These are phyloP conservation scores for Lasioglossum morio DNA, from an alignment of 2,888 invertebrate species.

Conservation along the genomic window DNA sequence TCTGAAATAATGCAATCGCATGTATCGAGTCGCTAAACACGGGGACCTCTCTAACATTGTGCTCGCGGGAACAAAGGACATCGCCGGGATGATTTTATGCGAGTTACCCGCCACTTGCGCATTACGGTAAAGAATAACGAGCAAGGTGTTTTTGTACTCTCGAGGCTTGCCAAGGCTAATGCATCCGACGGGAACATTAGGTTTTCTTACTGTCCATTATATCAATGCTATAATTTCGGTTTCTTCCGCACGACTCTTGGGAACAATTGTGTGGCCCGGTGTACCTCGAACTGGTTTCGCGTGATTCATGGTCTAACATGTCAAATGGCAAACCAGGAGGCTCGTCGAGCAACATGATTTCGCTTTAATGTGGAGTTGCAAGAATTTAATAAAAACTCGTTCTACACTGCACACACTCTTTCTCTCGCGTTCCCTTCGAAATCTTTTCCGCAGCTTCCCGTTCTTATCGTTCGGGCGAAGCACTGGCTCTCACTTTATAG, in stretches of 20 bases:
- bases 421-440: not conserved
- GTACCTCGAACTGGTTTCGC: not conserved
- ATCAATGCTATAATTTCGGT: not conserved
- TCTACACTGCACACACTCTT: not conserved
- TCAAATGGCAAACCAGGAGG: not conserved
- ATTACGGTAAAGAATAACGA: slow-evolving; percentile 1
- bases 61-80: not conserved
- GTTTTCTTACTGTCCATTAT: not conserved
- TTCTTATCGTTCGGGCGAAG: not conserved
- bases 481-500: not conserved
- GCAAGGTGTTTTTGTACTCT: not conserved
- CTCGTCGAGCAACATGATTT: not conserved
- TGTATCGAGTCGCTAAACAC: not conserved
- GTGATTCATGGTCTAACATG: not conserved
- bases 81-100: not conserved
- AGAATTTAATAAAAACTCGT: not conserved
- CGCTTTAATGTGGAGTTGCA: not conserved
- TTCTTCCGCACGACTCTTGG: not conserved
- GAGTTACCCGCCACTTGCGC: not conserved
- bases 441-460: not conserved
- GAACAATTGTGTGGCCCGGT: not conserved
- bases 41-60: not conserved
- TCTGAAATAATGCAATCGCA: slow-evolving; percentile 3
- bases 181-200: not conserved
- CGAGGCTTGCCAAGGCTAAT: not conserved